Evolutionary conservation across 2,113 vertebrate species (phyloP).

Genomic region (chimpanzee (Pan troglodytes)): NHGRI_mPanTro3-v2.1_pri NC_072421.2:55495501-55496000

Average conservation of each 20-base stretch:
- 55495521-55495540: conserved; percentile 57
- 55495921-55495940: conserved; percentile 11
- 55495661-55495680: conserved; percentile 63
- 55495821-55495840: conserved; percentile 1
- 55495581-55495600: conserved; percentile 27
- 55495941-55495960: not conserved
- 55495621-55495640: not conserved
- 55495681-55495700: conserved; percentile 50
- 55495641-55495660: conserved; percentile 16
- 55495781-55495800: not conserved
- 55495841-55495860: conserved; percentile 34
- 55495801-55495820: conserved; percentile 29
- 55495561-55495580: not conserved
- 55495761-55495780: conserved; percentile 43
- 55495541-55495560: not conserved
- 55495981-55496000: conserved; percentile 48
- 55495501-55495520: conserved; percentile 73
- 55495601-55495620: not conserved
- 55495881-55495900: not conserved
- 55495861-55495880: not conserved
- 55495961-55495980: conserved; percentile 5
- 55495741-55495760: conserved; percentile 40
- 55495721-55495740: conserved; percentile 49
- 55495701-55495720: conserved; percentile 53
- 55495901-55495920: conserved; percentile 46